Evolutionary conservation across 2,888 invertebrate species (phyloP).

Genomic region (Euproctis similis): DNA sequence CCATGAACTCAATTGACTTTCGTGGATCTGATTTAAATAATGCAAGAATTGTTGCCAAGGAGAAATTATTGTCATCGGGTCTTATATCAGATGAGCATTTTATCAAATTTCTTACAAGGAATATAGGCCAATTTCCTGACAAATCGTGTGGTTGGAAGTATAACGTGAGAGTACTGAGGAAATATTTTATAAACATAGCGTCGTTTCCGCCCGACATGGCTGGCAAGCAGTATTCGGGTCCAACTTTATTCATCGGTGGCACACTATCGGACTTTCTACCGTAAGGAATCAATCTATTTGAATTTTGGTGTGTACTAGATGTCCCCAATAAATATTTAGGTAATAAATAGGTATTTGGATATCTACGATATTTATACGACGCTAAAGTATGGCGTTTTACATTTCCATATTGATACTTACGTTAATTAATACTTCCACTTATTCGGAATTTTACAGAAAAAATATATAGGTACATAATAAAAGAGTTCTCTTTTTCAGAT

Average conservation of each 20-base stretch:
- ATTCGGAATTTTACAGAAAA: too few relatives aligned
- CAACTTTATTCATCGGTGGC: constrained; percentile 50
- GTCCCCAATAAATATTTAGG: too few relatives aligned
- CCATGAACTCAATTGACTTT: constrained; percentile 76
- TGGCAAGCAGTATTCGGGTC: constrained; percentile 35
- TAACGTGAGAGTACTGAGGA: constrained; percentile 35
- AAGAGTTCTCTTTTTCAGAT: constrained; percentile 30
- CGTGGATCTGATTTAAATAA: constrained; percentile 71
- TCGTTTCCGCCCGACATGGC: constrained; percentile 40
- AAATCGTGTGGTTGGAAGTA: constrained; percentile 42
- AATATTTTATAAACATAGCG: constrained; percentile 32
- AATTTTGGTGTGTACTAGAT: too few relatives aligned
- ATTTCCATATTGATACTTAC: too few relatives aligned
- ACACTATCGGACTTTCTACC: constrained; percentile 43
- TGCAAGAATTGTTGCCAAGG: constrained; percentile 68
- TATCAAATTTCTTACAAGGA: constrained; percentile 41
- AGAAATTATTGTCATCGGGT: constrained; percentile 28
- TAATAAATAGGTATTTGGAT: too few relatives aligned
- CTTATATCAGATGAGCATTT: constrained; percentile 23
- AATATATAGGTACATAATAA: too few relatives aligned
- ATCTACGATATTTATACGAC: too few relatives aligned
- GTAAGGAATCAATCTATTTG: too few relatives aligned
- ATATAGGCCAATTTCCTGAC: constrained; percentile 31
- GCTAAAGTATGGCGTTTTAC: too few relatives aligned
- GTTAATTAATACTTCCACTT: too few relatives aligned